Evolutionary conservation across 2,888 invertebrate species (phyloP).

Genomic region (Zeuzera pyrina): DNA sequence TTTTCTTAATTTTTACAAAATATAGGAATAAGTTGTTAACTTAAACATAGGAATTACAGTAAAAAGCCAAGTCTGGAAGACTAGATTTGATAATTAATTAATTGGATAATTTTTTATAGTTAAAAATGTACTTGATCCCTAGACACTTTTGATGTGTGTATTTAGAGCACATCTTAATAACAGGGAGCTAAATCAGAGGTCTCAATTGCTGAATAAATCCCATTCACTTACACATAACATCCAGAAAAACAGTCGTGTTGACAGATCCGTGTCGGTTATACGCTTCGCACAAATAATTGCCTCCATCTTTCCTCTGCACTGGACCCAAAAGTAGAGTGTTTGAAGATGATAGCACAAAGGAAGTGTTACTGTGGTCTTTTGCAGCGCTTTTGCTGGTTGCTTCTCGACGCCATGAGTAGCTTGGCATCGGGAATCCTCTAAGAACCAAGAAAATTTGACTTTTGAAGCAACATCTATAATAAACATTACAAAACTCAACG

Average conservation of each 20-base stretch:
- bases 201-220: background rate
- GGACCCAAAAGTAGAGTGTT: slow-evolving; percentile 70
- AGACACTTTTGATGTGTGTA: background rate
- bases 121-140: background rate
- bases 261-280: slow-evolving; percentile 85
- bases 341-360: slow-evolving; percentile 47
- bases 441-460: slow-evolving; percentile 4
- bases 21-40: no score
- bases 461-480: no score
- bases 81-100: no score
- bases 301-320: slow-evolving; percentile 80
- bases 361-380: slow-evolving; percentile 38
- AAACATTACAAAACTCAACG: no score
- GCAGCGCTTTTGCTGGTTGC: slow-evolving; percentile 37
- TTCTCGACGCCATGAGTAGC: slow-evolving; percentile 81
- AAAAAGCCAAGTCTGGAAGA: no score
- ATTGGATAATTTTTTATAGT: background rate
- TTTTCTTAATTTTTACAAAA: no score
- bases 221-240: slow-evolving; percentile 85
- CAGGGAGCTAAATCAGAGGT: background rate
- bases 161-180: background rate
- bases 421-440: slow-evolving; percentile 80
- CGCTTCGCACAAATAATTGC: slow-evolving; percentile 85
- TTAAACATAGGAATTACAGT: no score
- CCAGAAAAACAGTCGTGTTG: slow-evolving; percentile 78